Evolutionary conservation across 1,140 invertebrate genomes (phyloP), one percentile per base, ranked within the genome.

Genomic region (Ceratitis capitata): DNA sequence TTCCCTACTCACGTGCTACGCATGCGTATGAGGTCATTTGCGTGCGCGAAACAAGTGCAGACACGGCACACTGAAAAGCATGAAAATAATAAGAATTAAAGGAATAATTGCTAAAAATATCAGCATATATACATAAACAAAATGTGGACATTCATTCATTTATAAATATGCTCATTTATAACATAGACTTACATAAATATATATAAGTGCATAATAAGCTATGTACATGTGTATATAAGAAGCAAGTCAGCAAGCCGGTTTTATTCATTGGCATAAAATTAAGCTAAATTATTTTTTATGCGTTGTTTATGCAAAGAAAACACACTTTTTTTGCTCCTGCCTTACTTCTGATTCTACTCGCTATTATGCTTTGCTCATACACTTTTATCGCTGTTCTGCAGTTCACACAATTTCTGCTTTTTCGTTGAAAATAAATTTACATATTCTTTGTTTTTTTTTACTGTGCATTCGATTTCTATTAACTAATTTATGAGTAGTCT

Each of bases 21-120:
- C 85, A 86, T 84, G 82, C 82, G 82, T 86, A 86, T 86, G 85
- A 86, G 85, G 85, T 86, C 85, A 86, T 86, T 86, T 86, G 85
- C 85, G 85, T 86, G 85, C 82, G 85, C 85, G 82, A 85, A 85
- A 85, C 85, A 85, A 85, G 85, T 85, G 85, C 85, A 85, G 69
- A 78, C 69, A 78, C 69, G 69, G 19, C 5, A 78, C 9, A 78
- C 10, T 42, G 69, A 26, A 23, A 61, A 23, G n/a, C 0, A 53
- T 49, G 10, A 69, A 42, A 78, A 56, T 26, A 45, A 42, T n/a
- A 47, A 47, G 47, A 84, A 84, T 12, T n/a, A 58, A 5, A 84
- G 45, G 56, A 58, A 26, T 12, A 47, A 51, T 14, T 47, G 56
- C 26, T 61, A 58, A 39, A 39, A 58, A n/a, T 35, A 58, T 12